A percentile compares a stretch with the other conserved stretches of the same genome.
Evolutionary conservation across 1,140 invertebrate genomes (phyloP).

Genomic region (Caligus rogercresseyi): DNA sequence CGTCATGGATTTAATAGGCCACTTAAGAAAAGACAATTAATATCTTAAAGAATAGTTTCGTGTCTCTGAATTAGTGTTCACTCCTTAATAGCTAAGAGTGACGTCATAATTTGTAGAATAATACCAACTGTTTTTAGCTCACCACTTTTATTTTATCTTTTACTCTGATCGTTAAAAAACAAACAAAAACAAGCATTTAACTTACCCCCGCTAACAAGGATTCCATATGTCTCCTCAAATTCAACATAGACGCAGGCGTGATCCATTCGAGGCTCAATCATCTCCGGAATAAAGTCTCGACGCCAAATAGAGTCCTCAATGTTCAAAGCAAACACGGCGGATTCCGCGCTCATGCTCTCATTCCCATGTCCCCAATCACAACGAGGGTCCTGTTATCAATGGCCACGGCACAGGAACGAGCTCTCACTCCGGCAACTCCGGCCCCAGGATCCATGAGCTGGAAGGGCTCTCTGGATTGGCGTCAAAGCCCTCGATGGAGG

Average conservation of each 20-base stretch:
- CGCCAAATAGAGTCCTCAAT: neutral
- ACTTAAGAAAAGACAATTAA: too few species aligned
- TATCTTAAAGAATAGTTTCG: too few species aligned
- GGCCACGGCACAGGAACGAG: conserved; percentile 8
- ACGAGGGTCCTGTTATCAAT: neutral
- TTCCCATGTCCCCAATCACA: conserved; percentile 8
- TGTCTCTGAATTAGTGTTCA: too few species aligned
- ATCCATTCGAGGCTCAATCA: conserved; percentile 15
- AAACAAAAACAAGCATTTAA: too few species aligned
- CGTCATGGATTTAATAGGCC: too few species aligned
- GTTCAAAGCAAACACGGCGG: neutral
- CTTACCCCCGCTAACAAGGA: conserved; percentile 15
- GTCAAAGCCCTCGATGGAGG: conserved; percentile 11
- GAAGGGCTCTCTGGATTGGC: neutral
- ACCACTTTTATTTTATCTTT: too few species aligned
- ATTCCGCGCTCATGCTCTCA: neutral
- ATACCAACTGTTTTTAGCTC: too few species aligned
- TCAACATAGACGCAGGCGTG: conserved; percentile 17
- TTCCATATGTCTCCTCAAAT: conserved; percentile 13
- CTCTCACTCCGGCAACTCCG: conserved; percentile 8
- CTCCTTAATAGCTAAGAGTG: too few species aligned
- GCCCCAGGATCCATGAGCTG: conserved; percentile 11
- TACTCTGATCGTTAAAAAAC: too few species aligned
- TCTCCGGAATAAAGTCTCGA: neutral
- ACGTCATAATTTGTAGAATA: too few species aligned